Percentiles rank a stretch among this genome's conserved stretches.
Evolutionary conservation across 2,113 vertebrate genomes (phyloP).

Genomic region (Leptobrachium leishanense): DNA sequence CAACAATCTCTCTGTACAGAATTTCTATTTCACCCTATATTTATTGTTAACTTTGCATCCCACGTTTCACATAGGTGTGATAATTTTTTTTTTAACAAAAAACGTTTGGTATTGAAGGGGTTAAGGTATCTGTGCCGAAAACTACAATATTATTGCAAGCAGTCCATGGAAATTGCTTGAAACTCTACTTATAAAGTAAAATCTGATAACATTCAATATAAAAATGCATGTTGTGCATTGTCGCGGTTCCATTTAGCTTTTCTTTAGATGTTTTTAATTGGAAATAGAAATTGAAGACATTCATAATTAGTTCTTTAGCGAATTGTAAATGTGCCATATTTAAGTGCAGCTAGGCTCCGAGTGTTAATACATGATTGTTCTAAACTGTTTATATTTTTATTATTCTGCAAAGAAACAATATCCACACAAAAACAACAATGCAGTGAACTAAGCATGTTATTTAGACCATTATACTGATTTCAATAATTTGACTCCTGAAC

Average conservation of each 20-base stretch:
- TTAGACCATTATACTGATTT: constrained; percentile 31
- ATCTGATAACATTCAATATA: constrained; percentile 37
- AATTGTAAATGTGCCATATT: not conserved
- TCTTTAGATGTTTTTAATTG: constrained; percentile 37
- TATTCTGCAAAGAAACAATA: constrained; percentile 1
- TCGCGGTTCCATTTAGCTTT: constrained; percentile 13
- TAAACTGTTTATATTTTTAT: constrained; percentile 13
- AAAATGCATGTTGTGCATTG: constrained; percentile 22
- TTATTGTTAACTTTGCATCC: too few relatives aligned
- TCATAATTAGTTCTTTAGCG: constrained; percentile 26
- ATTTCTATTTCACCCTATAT: too few relatives aligned
- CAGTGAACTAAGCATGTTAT: constrained; percentile 9
- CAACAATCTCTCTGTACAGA: too few relatives aligned
- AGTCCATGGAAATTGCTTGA: constrained; percentile 25
- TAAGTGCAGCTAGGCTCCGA: not conserved
- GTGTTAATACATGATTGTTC: not conserved
- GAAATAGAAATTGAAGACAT: constrained; percentile 33
- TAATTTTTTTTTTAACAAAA: too few relatives aligned
- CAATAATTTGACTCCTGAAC: constrained; percentile 20
- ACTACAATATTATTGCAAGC: constrained; percentile 25
- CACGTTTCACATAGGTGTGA: too few relatives aligned
- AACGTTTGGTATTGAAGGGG: too few relatives aligned
- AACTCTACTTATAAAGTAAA: constrained; percentile 4
- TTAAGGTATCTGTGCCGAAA: not conserved
- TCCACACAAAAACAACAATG: constrained; percentile 8